Base-by-base conservation (phyloP, 2,888 invertebrate species). In the Deladenus siricidicola region DNA sequence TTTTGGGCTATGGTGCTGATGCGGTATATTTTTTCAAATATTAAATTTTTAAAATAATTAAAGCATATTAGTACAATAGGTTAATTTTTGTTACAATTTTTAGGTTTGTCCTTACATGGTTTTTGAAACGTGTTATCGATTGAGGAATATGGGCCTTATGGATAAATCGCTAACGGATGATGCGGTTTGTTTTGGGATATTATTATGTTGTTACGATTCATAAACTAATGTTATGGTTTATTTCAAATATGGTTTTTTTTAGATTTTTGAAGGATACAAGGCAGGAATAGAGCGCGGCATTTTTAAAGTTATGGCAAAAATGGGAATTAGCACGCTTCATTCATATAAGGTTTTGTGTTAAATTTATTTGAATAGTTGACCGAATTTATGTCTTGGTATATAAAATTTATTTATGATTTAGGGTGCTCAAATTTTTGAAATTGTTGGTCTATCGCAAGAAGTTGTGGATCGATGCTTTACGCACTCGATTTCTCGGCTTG, bases 341-440 rank as follows among this genome's bases (percentile, higher is more conserved):
- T 94, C 93, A 0, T 98, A 98, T 82, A 96, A 94, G 56, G 62
- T 60, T 1, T 1, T 14, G n/a, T 53, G 6, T 47, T 10, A 47
- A 47, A 10, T 34, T 34, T 34, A 34, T 34, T n/a, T n/a, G n/a
- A n/a, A n/a, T n/a, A n/a, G n/a, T n/a, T n/a, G n/a, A n/a, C n/a
- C n/a, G n/a, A n/a, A n/a, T n/a, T n/a, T n/a, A 43, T n/a, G n/a
- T 3, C 17, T 2, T 45, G 6, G 1, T 24, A 14, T 50, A 17
- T 19, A 26, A 23, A n/a, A 4, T 50, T 50, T 50, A 23, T 50
- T 3, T 21, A 28, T 3, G n/a, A 63, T 76, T 28, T 70, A 82
- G 81, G 90, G 93, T 66, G 98, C 98, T 0, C 98, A 98, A 83
- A 98, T 98, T 74, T 98, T 98, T 79, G 98, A 98, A 81, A 94